Base-by-base conservation (phyloP, 2,888 invertebrate genomes). In the Leptinotarsa haldemani region DNA sequence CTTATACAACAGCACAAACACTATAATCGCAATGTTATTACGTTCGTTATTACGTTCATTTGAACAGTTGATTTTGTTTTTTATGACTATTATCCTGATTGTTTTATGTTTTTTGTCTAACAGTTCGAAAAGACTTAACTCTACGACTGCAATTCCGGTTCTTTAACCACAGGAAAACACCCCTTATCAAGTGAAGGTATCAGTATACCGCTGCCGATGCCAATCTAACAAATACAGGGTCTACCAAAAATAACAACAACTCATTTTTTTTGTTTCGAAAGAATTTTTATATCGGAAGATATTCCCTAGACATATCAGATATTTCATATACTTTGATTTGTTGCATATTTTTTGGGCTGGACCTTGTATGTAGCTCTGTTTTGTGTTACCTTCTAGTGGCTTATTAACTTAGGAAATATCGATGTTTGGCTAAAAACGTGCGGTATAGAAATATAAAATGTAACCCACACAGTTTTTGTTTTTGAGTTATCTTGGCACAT, bases 51-150 rank as follows among this genome's bases (percentile, higher is more conserved):
- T 1, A 16, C 15, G 50, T 50, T 48, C 0, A n/a, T 9, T 30
- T 30, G 30, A 30, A 30, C 30, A 9, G 30, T 30, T 40, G 40
- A 9, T 40, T 40, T 9, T 9, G 18, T 56, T 56, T 5, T 56
- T 12, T 13, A 18, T 56, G 61, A 40, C 7, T 61, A 30, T 40
- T 5, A 61, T 61, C 16, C 56, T 61, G 61, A 61, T 61, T n/a
- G 30, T 20, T 61, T 5, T 61, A 30, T 61, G 25, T 61, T 81
- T 82, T 82, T 81, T 89, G 92, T 91, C 79, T 70, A 76, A 88
- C 94, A 95, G 95, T 96, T 94, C 94, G 95, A 93, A 96, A 96
- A 95, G 95, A 96, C 91, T 93, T 95, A 93, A 94, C 94, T 91
- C 94, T 95, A 93, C 94, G 95, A 92, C 94, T 95, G 90, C 94